Base-by-base conservation (phyloP, 2,113 vertebrate species). In the Monarcha castaneiventris region DNA sequence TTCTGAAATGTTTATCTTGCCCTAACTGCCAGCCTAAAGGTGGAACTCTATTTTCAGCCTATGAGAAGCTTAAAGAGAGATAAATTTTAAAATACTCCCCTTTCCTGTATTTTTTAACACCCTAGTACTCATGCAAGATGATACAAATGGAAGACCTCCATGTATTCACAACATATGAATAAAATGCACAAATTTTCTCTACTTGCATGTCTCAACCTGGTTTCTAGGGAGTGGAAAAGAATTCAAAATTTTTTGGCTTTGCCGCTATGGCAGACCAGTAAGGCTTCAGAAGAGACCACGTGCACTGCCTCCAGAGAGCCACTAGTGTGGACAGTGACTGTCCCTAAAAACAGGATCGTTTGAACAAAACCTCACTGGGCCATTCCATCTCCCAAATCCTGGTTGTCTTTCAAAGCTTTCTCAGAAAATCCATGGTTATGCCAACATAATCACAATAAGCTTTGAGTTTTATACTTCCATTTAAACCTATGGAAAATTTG, bases 1-100 rank as follows among this genome's bases (percentile, higher is more conserved):
- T 90, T 78, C 88, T 30, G 3, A 66, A 88, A 37, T 81, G 94
- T 84, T 96, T 86, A 84, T 88, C 92, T 71, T 67, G 87, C 90
- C 68, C 51, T 54, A 89, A 66, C 83, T 71, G 86, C 73, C 94
- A 72, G 54, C 20, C 49, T 61, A 35, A 81, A 92, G 94, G 83
- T 61, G 44, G 54, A 90, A 89, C 23, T 19, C 61, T 88, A 30
- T 84, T 93, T 93, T 35, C 83, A 75, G 85, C 19, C 52, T 21
- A 20, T 3, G 32, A 71, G 58, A 73, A 44, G 52, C 26, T 30
- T 49, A 9, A 44, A 58, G 54, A 78, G 13, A 63, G 69, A 21
- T 33, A 72, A 18, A 49, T 49, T 86, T 84, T 64, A 35, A 48
- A 81, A 67, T 25, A 32, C 4, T 71, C 11, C 20, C 32, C 15